Conservation (phyloP, 2,113 vertebrate species). For the Gymnobelideus leadbeateri region DNA sequence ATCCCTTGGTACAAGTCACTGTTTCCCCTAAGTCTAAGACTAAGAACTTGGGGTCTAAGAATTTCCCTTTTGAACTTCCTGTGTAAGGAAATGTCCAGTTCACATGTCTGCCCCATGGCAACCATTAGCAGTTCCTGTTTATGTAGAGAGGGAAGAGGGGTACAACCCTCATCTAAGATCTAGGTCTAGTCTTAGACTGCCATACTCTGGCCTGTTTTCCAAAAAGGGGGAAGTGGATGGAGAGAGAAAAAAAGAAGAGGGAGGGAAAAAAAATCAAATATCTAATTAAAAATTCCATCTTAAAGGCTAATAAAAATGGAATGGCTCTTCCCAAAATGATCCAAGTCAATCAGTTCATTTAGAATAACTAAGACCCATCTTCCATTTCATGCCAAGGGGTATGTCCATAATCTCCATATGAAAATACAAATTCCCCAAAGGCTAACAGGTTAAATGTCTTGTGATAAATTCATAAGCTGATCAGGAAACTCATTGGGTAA, state of each 20-base stretch:
- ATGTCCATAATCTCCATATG: neutral
- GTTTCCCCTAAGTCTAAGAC: neutral
- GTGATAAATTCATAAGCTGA: neutral
- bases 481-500: neutral
- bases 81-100: neutral
- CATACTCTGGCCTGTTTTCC: neutral
- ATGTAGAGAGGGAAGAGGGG: neutral
- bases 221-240: neutral
- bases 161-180: neutral
- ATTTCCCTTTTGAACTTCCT: neutral
- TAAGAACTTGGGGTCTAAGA: neutral
- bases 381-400: neutral
- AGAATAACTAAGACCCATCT: neutral
- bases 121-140: neutral
- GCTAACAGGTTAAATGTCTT: neutral
- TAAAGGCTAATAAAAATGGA: neutral
- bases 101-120: neutral
- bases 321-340: neutral
- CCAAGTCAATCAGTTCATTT: neutral
- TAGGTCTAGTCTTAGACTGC: neutral
- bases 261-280: neutral
- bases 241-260: neutral
- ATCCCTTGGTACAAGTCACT: neutral
- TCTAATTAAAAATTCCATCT: neutral
- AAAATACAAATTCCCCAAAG: neutral